phyloP scores from a whole-genome alignment of 2,797 vertebrate genomes.

The Typhlichthys subterraneus region DNA sequence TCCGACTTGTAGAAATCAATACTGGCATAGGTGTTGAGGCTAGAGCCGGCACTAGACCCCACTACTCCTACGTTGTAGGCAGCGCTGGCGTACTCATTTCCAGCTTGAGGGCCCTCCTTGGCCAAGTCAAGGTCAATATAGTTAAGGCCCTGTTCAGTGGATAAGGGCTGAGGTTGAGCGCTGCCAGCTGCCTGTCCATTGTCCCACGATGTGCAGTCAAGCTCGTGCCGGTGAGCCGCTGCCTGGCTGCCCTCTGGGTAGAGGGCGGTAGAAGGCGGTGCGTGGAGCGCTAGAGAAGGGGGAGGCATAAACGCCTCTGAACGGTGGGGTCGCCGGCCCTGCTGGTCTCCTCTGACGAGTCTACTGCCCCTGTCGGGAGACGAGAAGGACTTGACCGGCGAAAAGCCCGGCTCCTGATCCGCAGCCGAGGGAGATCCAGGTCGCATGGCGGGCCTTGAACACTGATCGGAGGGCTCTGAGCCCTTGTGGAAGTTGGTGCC shows the following conservation, averaged over 20 bases:
- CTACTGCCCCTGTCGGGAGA: slow-evolving; percentile 69
- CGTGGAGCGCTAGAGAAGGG: slow-evolving; percentile 55
- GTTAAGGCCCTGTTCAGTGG: slow-evolving; percentile 79
- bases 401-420: slow-evolving; percentile 68
- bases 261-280: slow-evolving; percentile 68
- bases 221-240: slow-evolving; percentile 61
- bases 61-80: slow-evolving; percentile 64
- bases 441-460: slow-evolving; percentile 45
- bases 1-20: slow-evolving; percentile 84
- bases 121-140: slow-evolving; percentile 86
- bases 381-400: slow-evolving; percentile 69
- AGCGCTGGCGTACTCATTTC: slow-evolving; percentile 65
- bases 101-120: slow-evolving; percentile 64
- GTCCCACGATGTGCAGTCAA: slow-evolving; percentile 75
- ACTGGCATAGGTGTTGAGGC: slow-evolving; percentile 81
- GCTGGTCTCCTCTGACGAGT: slow-evolving; percentile 61
- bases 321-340: slow-evolving; percentile 65
- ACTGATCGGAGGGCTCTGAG: slow-evolving; percentile 47
- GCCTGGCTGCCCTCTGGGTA: slow-evolving; percentile 70
- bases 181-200: slow-evolving; percentile 62
- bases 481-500: slow-evolving; percentile 55
- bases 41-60: slow-evolving; percentile 55
- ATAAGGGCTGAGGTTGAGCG: slow-evolving; percentile 62
- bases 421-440: slow-evolving; percentile 52
- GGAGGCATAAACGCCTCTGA: slow-evolving; percentile 72